A percentile compares a stretch with the other conserved stretches of the same genome.
phyloP scores from a whole-genome alignment of 2,113 vertebrate genomes.

The Oreochromis niloticus region DNA sequence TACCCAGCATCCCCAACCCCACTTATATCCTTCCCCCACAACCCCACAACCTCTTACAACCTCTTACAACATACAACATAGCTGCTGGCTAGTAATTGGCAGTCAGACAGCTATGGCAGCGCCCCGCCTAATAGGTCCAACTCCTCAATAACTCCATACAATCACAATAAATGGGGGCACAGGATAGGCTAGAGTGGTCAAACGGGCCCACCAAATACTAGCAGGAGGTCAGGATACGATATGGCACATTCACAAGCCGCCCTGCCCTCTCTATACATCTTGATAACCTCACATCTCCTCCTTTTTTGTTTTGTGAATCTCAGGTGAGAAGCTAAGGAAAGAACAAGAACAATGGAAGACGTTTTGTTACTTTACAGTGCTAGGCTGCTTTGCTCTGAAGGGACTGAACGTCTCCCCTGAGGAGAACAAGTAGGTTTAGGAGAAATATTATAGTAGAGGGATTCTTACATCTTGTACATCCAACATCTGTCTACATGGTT shows the following conservation, averaged over 20 bases:
- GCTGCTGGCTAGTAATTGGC: slow-evolving; percentile 68
- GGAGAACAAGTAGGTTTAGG: slow-evolving; percentile 49
- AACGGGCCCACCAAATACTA: slow-evolving; percentile 61
- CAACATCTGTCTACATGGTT: slow-evolving; percentile 63
- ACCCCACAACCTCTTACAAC: neutral
- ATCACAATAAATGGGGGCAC: slow-evolving; percentile 69
- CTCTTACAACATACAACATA: slow-evolving; percentile 22
- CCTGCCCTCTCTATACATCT: neutral
- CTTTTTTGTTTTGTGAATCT: slow-evolving; percentile 36
- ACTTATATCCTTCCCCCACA: neutral
- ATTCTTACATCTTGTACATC: slow-evolving; percentile 59
- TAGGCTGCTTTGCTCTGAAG: slow-evolving; percentile 31
- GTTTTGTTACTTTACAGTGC: slow-evolving; percentile 35
- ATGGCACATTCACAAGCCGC: neutral
- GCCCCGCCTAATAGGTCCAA: slow-evolving; percentile 68
- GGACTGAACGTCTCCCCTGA: slow-evolving; percentile 40
- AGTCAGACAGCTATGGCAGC: slow-evolving; percentile 63
- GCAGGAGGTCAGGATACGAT: slow-evolving; percentile 40
- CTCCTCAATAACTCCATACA: slow-evolving; percentile 69
- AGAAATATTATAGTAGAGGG: slow-evolving; percentile 42
- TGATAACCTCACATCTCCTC: neutral
- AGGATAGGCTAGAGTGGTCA: slow-evolving; percentile 61
- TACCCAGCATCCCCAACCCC: neutral
- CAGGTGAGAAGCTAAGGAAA: slow-evolving; percentile 35
- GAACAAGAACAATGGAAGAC: neutral